Conservation (phyloP, 1,140 invertebrate genomes). For the Ostrea denselamellosa region DNA sequence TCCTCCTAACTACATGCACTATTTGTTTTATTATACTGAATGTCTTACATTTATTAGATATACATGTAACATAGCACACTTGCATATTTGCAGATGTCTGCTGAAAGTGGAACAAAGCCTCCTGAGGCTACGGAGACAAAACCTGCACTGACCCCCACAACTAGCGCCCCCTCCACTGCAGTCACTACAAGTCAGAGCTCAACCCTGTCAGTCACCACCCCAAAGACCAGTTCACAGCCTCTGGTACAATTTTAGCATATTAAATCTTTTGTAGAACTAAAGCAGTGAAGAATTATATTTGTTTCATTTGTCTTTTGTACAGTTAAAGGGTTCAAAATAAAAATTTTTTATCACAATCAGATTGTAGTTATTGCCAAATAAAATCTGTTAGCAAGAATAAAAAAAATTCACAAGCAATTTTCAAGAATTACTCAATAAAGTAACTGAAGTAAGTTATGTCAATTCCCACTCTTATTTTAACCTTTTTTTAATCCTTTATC, state of each 20-base stretch:
- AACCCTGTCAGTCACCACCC: conserved; percentile 45
- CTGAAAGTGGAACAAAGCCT: conserved; percentile 48
- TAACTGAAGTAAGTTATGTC: no score
- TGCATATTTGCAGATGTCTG: conserved; percentile 4
- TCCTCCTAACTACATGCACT: no score
- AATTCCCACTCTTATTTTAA: no score
- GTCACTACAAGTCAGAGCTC: conserved; percentile 44
- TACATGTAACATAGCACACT: neutral
- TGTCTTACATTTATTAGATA: no score
- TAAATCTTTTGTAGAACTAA: neutral
- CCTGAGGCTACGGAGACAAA: conserved; percentile 56
- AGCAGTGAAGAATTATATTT: neutral
- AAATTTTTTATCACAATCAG: no score
- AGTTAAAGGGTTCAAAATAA: neutral
- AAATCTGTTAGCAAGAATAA: no score
- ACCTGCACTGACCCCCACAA: conserved; percentile 51
- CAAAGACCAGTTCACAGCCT: conserved; percentile 33
- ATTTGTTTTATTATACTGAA: no score
- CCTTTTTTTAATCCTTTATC: no score
- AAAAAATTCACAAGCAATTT: no score
- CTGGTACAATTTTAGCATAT: neutral
- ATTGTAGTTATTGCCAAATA: no score
- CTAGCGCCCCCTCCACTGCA: conserved; percentile 51
- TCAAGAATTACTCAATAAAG: no score
- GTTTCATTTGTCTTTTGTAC: neutral